Conservation (phyloP, 2,797 vertebrate species). For the Anabas testudineus region DNA sequence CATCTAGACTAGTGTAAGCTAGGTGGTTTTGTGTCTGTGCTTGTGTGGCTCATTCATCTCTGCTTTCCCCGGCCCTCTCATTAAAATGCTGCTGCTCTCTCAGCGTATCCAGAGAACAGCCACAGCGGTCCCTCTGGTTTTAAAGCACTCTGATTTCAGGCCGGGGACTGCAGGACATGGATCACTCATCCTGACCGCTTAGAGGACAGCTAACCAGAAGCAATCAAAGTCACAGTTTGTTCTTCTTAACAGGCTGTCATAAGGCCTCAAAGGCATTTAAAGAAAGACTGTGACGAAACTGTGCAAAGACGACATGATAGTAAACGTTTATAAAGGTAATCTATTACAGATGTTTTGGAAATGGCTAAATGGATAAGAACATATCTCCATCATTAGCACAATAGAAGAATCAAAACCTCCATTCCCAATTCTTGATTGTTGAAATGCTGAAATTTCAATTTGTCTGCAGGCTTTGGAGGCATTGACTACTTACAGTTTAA, state of each 20-base stretch:
- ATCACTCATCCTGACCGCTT: slow-evolving; percentile 39
- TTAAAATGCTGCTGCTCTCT: slow-evolving; percentile 51
- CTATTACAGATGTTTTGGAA: slow-evolving; percentile 39
- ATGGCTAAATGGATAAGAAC: slow-evolving; percentile 10
- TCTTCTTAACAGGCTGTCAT: slow-evolving; percentile 31
- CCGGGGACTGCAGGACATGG: slow-evolving; percentile 28
- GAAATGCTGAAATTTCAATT: slow-evolving; percentile 47
- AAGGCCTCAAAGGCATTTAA: slow-evolving; percentile 3
- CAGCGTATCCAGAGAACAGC: slow-evolving; percentile 11
- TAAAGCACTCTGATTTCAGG: slow-evolving; percentile 58
- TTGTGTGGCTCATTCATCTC: slow-evolving; percentile 48
- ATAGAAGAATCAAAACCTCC: slow-evolving; percentile 51
- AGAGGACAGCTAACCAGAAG: slow-evolving; percentile 39
- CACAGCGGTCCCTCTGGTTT: slow-evolving; percentile 35
- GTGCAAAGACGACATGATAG: background rate
- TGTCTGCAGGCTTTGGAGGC: slow-evolving; percentile 38
- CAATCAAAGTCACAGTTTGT: slow-evolving; percentile 30
- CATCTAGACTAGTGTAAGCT: slow-evolving; percentile 23
- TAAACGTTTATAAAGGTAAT: slow-evolving; percentile 2
- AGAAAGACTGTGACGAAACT: background rate
- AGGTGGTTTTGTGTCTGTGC: slow-evolving; percentile 20
- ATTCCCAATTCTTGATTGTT: slow-evolving; percentile 42
- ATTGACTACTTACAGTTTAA: slow-evolving; percentile 5
- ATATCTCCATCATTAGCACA: slow-evolving; percentile 5
- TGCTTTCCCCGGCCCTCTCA: slow-evolving; percentile 33